Evolutionary conservation across 2,797 vertebrate species (phyloP).

Genomic region (Varecia variegata): DNA sequence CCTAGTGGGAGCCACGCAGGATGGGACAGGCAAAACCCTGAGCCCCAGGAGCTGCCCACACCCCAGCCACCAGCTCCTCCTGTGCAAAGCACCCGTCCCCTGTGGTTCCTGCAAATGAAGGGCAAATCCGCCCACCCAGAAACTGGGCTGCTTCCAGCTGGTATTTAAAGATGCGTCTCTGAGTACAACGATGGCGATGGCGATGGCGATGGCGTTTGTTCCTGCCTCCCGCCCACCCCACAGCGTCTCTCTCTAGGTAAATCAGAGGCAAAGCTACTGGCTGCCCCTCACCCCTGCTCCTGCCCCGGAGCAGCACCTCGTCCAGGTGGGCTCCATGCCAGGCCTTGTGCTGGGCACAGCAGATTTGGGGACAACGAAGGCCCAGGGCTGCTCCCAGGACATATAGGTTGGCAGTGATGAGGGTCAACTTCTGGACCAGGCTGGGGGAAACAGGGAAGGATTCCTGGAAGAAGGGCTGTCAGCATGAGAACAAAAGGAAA

Average conservation of each 20-base stretch:
- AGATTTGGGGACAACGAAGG: background rate
- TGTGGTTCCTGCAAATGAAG: constrained; percentile 28
- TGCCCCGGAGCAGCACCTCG: background rate
- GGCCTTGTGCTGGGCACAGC: background rate
- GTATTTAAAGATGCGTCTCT: constrained; percentile 45
- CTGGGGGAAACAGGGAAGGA: background rate
- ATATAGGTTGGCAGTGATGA: background rate
- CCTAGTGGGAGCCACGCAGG: background rate
- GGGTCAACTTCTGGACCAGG: background rate
- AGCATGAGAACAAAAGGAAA: background rate
- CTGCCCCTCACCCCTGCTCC: background rate
- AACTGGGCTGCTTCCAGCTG: constrained; percentile 31
- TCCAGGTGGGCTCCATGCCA: background rate
- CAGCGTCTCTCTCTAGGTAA: background rate
- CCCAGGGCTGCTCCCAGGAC: background rate
- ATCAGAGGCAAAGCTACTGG: background rate
- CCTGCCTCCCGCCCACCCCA: background rate
- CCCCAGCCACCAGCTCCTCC: background rate
- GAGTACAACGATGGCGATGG: background rate
- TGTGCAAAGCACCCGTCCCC: background rate
- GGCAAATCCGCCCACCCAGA: constrained; percentile 38
- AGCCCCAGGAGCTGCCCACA: background rate
- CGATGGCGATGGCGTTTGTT: background rate
- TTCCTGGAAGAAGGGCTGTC: background rate
- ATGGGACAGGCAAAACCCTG: background rate